Evolutionary conservation across 2,797 vertebrate genomes (phyloP).

Genomic region (Phrynocephalus vlangalii): DNA sequence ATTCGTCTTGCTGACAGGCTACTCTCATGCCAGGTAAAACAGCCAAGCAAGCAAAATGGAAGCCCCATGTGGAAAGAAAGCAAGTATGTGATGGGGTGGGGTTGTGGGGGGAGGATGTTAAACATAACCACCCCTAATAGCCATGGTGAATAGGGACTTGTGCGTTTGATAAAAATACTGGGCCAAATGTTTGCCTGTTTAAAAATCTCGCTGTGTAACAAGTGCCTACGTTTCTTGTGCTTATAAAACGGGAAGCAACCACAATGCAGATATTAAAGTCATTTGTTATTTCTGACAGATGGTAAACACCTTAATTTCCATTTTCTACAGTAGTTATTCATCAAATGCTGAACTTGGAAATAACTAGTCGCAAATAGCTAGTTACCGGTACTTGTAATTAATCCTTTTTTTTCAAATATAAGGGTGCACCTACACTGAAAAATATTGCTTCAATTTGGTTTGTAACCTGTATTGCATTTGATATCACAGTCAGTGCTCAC

Average conservation of each 20-base stretch:
- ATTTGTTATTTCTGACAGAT: conserved; percentile 15
- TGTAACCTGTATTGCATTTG: too few relatives aligned
- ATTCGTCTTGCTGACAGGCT: conserved; percentile 61
- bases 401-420: neutral
- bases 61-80: conserved; percentile 40
- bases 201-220: neutral
- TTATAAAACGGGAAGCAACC: conserved; percentile 1
- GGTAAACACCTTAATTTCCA: conserved; percentile 15
- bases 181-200: neutral
- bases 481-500: too few relatives aligned
- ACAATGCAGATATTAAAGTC: conserved; percentile 15
- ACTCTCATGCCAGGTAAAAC: conserved; percentile 24
- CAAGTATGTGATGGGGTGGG: neutral
- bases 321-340: neutral
- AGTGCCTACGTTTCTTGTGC: conserved; percentile 2
- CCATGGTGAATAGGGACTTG: conserved; percentile 6
- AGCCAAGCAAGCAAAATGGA: conserved; percentile 46
- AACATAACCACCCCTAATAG: conserved; percentile 45
- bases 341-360: neutral
- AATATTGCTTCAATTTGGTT: too few relatives aligned
- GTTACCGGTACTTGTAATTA: neutral
- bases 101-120: conserved; percentile 32
- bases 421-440: neutral
- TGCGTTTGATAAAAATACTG: conserved; percentile 7
- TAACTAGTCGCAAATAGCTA: neutral